A percentile compares a stretch with the other conserved stretches of the same genome.
phyloP scores from a whole-genome alignment of 2,113 vertebrate species.

The Mola mola region DNA sequence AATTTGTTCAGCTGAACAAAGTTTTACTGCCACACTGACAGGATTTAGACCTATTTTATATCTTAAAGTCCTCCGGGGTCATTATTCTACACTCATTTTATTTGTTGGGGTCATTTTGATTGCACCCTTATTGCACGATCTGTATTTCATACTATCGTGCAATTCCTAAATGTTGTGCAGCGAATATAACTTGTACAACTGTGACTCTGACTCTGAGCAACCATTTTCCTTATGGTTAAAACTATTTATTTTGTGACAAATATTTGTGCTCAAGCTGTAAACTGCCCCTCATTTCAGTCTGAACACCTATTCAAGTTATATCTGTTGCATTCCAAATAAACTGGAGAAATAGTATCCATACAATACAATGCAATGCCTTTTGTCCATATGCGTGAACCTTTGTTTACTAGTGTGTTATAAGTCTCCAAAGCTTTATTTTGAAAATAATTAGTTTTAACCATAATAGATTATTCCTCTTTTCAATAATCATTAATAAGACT shows the following conservation, averaged over 20 bases:
- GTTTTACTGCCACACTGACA: constrained; percentile 40
- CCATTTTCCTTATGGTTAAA: constrained; percentile 2
- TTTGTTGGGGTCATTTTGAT: no score
- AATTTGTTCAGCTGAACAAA: constrained; percentile 27
- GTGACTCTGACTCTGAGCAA: no score
- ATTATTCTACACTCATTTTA: constrained; percentile 41
- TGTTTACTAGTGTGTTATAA: constrained; percentile 25
- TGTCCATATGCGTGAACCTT: no score
- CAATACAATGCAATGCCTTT: not conserved
- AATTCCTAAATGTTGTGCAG: no score
- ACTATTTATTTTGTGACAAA: constrained; percentile 9
- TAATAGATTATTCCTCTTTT: constrained; percentile 40
- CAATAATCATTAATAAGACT: constrained; percentile 69
- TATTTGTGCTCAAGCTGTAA: constrained; percentile 21
- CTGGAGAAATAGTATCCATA: constrained; percentile 18
- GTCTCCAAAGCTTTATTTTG: constrained; percentile 9
- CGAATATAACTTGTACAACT: no score
- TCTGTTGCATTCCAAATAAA: constrained; percentile 21
- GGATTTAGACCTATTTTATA: constrained; percentile 17
- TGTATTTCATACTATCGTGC: no score
- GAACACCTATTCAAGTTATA: constrained; percentile 18
- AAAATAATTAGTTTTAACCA: constrained; percentile 38
- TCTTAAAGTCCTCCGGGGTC: constrained; percentile 25
- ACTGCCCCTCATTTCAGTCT: constrained; percentile 35
- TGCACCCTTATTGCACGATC: no score